phyloP scores from a whole-genome alignment of 2,888 invertebrate genomes.

The Crocallis elinguaria region DNA sequence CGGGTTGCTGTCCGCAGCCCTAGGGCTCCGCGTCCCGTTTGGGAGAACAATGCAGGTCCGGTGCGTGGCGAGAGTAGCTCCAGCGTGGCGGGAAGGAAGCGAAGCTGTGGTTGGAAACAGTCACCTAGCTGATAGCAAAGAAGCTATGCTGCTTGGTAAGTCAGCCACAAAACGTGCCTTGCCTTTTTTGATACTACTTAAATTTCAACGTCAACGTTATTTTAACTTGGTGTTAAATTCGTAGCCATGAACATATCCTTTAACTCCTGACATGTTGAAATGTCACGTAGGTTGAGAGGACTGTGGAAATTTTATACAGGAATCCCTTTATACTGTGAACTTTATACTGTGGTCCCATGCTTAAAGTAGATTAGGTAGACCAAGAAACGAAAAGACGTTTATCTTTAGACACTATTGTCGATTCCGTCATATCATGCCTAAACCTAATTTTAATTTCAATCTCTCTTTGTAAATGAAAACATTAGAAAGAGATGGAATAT shows the following conservation, averaged over 20 bases:
- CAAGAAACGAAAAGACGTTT: too few relatives aligned
- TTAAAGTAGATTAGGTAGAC: too few relatives aligned
- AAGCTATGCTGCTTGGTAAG: constrained; percentile 78
- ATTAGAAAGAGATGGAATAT: too few relatives aligned
- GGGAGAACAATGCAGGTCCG: constrained; percentile 76
- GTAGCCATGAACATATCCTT: background rate
- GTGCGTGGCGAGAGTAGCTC: constrained; percentile 75
- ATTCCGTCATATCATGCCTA: too few relatives aligned
- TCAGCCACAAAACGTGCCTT: background rate
- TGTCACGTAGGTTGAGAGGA: background rate
- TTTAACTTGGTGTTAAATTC: background rate
- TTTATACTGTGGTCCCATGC: too few relatives aligned
- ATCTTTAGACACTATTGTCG: too few relatives aligned
- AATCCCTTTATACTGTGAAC: too few relatives aligned
- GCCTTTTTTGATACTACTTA: too few relatives aligned
- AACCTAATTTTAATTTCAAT: too few relatives aligned
- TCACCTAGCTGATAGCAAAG: constrained; percentile 77
- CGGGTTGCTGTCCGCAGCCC: constrained; percentile 70
- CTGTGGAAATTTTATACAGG: too few relatives aligned
- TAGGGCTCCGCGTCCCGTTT: constrained; percentile 72
- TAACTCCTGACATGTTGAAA: background rate
- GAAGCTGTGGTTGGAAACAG: constrained; percentile 78
- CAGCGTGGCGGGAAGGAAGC: constrained; percentile 78
- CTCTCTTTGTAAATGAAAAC: too few relatives aligned
- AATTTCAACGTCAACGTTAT: too few relatives aligned